These are phyloP conservation scores for Leucozona laternaria DNA, from an alignment of 2,888 invertebrate genomes.

Conservation along the genomic window DNA sequence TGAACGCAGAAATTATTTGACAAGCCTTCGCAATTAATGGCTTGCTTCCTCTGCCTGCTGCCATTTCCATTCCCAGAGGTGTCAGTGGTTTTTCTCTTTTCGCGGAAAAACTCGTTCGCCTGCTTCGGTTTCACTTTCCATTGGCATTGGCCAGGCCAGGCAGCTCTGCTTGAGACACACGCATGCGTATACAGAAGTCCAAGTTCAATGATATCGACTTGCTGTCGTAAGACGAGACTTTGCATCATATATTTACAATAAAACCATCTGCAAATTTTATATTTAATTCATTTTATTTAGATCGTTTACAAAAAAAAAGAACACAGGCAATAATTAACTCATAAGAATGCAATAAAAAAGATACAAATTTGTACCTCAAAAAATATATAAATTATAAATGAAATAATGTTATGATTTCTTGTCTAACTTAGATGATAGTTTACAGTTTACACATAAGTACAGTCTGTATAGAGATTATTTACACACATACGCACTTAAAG, in stretches of 20 bases:
- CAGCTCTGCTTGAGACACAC: background rate
- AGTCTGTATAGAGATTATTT: conserved; percentile 71
- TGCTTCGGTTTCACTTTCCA: conserved; percentile 70
- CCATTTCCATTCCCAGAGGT: conserved; percentile 32
- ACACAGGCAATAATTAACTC: conserved; percentile 63
- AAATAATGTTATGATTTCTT: conserved; percentile 51
- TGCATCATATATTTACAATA: background rate
- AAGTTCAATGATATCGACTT: conserved; percentile 70
- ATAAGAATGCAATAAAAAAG: conserved; percentile 52
- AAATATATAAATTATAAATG: conserved; percentile 52
- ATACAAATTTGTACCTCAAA: conserved; percentile 58
- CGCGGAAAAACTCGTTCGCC: conserved; percentile 53
- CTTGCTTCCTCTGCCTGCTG: conserved; percentile 29
- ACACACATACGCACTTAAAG: conserved; percentile 63
- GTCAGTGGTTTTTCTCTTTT: conserved; percentile 17
- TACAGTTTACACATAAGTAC: conserved; percentile 58
- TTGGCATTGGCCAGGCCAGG: conserved; percentile 60
- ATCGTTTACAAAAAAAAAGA: conserved; percentile 53
- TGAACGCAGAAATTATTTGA: conserved; percentile 51
- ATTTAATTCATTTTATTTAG: conserved; percentile 63
- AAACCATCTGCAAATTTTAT: background rate
- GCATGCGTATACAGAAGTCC: conserved; percentile 41
- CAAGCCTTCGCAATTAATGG: conserved; percentile 60
- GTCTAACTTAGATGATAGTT: conserved; percentile 70
- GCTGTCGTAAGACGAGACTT: background rate